Conservation (phyloP, 2,888 invertebrate genomes). For the Lamproptera curius region DNA sequence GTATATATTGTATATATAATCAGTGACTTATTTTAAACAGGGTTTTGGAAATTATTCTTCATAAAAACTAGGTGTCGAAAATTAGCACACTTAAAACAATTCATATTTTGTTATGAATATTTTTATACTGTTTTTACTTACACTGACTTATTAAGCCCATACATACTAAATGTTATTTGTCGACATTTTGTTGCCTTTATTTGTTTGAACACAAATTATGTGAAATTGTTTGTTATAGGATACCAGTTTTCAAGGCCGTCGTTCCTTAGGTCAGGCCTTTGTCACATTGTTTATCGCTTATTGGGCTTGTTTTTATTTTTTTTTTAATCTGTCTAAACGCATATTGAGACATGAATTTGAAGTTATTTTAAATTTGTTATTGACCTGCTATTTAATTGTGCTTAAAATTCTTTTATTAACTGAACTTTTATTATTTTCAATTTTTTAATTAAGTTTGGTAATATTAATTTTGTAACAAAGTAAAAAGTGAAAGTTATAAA, state of each 20-base stretch:
- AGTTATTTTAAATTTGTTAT: conserved; percentile 40
- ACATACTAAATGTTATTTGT: too few relatives aligned
- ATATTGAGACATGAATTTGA: conserved; percentile 50
- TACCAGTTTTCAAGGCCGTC: conserved; percentile 73
- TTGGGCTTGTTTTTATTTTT: conserved; percentile 42
- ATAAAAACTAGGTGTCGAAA: too few relatives aligned
- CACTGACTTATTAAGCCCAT: too few relatives aligned
- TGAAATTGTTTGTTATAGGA: conserved; percentile 72
- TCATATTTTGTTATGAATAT: too few relatives aligned
- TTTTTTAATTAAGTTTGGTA: not conserved
- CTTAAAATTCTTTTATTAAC: conserved; percentile 21
- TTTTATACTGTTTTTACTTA: too few relatives aligned
- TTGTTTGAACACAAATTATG: conserved; percentile 27
- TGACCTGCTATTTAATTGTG: conserved; percentile 44
- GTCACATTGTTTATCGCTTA: conserved; percentile 56
- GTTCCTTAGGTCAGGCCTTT: conserved; percentile 73
- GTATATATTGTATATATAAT: too few relatives aligned
- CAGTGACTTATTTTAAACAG: too few relatives aligned
- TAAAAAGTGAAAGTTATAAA: not conserved
- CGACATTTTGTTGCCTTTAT: too few relatives aligned
- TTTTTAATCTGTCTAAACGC: conserved; percentile 39
- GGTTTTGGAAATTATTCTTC: too few relatives aligned
- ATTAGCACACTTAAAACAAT: too few relatives aligned
- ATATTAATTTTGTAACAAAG: not conserved
- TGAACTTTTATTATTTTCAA: not conserved